These are phyloP conservation scores for Heteractis magnifica DNA, from an alignment of 92 coral and sea anemone species.

Conservation along the genomic window DNA sequence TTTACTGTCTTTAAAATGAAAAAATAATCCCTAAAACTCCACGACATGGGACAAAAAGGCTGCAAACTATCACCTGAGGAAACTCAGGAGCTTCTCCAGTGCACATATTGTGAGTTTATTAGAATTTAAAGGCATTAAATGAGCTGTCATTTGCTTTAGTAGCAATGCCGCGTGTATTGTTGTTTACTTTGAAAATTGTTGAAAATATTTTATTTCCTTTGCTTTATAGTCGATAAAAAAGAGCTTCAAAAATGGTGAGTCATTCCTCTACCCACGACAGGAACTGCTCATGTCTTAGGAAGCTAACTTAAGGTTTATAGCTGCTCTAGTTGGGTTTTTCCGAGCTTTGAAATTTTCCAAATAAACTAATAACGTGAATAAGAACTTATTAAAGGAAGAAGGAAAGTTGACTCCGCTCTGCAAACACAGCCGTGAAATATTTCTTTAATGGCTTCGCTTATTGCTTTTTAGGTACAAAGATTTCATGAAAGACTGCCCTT, in stretches of 20 bases:
- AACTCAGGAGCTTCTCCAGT: constrained; percentile 86
- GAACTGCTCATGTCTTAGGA: background rate
- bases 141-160: constrained; percentile 39
- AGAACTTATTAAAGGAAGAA: background rate
- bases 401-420: background rate
- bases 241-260: constrained; percentile 97
- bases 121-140: constrained; percentile 14
- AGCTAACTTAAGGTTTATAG: background rate
- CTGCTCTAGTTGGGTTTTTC: background rate
- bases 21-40: background rate
- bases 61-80: constrained; percentile 94
- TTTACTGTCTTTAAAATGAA: constrained; percentile 15
- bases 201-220: constrained; percentile 19
- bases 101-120: constrained; percentile 90
- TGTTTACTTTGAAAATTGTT: constrained; percentile 47
- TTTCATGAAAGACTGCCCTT: constrained; percentile 99
- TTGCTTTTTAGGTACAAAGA: constrained; percentile 82
- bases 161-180: constrained; percentile 5
- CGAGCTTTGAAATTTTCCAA: background rate
- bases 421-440: background rate
- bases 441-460: constrained; percentile 1
- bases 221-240: constrained; percentile 87
- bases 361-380: constrained; percentile 1
- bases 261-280: background rate
- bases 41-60: constrained; percentile 85